Percentiles rank a stretch among this genome's conserved stretches.
Conservation (phyloP, 2,113 vertebrate genomes). For the Campylomormyrus tamandua region DNA sequence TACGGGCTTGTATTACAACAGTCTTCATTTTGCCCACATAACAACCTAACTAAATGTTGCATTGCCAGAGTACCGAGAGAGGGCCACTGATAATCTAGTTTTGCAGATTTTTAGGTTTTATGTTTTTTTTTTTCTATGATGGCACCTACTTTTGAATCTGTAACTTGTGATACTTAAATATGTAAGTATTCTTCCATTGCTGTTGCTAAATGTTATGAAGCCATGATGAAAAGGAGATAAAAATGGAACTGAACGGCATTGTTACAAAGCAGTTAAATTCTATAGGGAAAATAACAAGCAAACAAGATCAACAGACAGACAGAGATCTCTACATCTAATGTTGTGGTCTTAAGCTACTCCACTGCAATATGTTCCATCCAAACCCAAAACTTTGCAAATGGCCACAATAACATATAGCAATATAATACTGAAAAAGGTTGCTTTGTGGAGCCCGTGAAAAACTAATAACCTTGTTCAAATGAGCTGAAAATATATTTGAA, state of each 20-base stretch:
- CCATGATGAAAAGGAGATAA: background rate
- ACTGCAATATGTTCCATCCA: background rate
- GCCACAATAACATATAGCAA: background rate
- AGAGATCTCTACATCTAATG: background rate
- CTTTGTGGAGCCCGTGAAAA: background rate
- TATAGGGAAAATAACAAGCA: background rate
- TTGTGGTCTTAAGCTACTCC: background rate
- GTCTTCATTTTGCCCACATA: background rate
- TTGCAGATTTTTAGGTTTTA: background rate
- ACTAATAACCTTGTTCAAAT: slow-evolving; percentile 4
- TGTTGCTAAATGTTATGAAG: background rate
- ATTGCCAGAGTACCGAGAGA: background rate
- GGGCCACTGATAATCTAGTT: background rate
- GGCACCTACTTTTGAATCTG: background rate
- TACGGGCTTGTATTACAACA: background rate
- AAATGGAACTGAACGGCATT: background rate
- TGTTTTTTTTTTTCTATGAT: background rate
- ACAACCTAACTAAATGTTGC: background rate
- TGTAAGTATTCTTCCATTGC: background rate
- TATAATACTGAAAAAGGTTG: background rate
- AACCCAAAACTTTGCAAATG: background rate
- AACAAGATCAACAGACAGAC: background rate
- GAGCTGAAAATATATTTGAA: background rate
- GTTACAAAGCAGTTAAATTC: background rate
- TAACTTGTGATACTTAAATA: background rate